Conservation (phyloP, 2,113 vertebrate species). For the Buteo buteo region DNA sequence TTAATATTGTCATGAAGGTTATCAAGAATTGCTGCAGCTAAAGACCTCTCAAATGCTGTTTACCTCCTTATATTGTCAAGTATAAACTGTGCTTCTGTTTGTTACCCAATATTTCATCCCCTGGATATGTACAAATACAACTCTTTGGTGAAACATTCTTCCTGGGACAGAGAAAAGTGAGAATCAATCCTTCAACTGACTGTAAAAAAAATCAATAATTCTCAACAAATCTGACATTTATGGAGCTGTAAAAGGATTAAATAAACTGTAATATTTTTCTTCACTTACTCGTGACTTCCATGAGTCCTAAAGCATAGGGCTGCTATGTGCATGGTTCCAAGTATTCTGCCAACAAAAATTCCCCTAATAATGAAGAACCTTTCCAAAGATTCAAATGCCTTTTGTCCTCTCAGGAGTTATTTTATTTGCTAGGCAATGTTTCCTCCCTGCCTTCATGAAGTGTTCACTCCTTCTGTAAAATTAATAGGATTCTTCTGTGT, state of each 20-base stretch:
- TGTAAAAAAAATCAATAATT: not conserved
- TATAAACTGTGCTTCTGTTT: not conserved
- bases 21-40: not conserved
- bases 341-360: not conserved
- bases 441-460: not conserved
- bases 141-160: not conserved
- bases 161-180: not conserved
- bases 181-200: not conserved
- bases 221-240: not conserved
- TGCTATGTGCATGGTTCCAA: not conserved
- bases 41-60: not conserved
- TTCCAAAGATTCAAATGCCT: not conserved
- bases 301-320: not conserved
- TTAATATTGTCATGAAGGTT: not conserved
- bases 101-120: not conserved
- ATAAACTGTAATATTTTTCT: not conserved
- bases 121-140: not conserved
- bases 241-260: constrained; percentile 9
- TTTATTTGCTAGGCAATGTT: not conserved
- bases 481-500: not conserved
- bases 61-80: not conserved
- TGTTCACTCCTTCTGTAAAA: not conserved
- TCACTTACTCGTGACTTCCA: not conserved
- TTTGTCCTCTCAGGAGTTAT: not conserved
- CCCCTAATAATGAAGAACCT: not conserved